Base-by-base conservation (phyloP, 2,888 invertebrate species). In the Mactromeris polynyma region DNA sequence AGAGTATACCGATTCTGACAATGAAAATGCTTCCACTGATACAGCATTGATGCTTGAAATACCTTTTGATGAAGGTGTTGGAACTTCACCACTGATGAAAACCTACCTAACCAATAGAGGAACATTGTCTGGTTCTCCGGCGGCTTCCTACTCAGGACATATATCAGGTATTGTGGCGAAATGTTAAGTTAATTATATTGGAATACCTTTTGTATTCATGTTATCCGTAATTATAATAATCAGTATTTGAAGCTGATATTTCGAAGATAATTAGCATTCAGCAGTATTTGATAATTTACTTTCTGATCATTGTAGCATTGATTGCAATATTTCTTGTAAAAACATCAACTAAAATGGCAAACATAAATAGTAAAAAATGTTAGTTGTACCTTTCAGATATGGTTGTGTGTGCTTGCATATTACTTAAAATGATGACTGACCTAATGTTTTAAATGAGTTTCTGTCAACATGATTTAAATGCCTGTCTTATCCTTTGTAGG, bases 51-150 rank as follows among this genome's bases (percentile, higher is more conserved):
- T 93, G 40, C 46, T 94, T 46, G 31, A 73, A 21, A 83, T 90
- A n/a, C 81, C 86, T 31, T 91, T 94, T 69, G 94, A 94, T 87
- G 94, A 94, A 86, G 94, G 94, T 11, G 58, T 54, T 14, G 93
- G 94, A 33, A n/a, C 80, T 0, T 82, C 36, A 14, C 88, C 93
- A 40, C 40, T 51, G n/a, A 54, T 91, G 21, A 54, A 69, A 4
- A 83, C 90, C 19, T 86, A 77, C 54, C 36, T 21, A 26, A 79
- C 79, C 38, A 73, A 58, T 36, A 58, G 40, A 11, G 88, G 88
- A 33, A 78, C 64, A 46, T 36, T 51, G 17, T 81, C 40, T n/a
- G 82, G 81, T 14, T 80, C 85, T 33, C 36, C 36, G 0, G 42
- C 51, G 9, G 38, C 42, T 51, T 51, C 78, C 21, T 77, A 77